Evolutionary conservation across 2,113 vertebrate species (phyloP).

Genomic region (Prionailurus viverrinus): DNA sequence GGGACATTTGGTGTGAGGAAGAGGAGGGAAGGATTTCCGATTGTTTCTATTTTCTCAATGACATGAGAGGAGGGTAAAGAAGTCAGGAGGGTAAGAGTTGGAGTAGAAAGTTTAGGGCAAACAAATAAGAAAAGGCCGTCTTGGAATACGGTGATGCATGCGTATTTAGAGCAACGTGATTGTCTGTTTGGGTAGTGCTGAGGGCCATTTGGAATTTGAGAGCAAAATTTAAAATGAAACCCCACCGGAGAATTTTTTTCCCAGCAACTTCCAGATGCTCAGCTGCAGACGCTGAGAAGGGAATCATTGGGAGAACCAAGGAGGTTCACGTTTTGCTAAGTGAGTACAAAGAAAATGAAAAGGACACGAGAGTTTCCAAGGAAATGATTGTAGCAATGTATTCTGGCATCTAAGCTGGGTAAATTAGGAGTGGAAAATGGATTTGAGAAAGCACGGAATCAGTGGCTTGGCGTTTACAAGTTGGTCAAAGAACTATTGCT

Average conservation of each 20-base stretch:
- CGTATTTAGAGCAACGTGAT: background rate
- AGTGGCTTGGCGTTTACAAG: background rate
- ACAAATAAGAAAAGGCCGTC: background rate
- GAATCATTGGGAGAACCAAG: background rate
- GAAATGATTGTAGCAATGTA: background rate
- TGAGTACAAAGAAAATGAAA: background rate
- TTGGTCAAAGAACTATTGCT: background rate
- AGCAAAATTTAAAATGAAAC: conserved; percentile 24
- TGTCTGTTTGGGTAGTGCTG: background rate
- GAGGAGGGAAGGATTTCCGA: background rate
- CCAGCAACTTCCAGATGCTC: background rate
- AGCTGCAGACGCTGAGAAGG: background rate
- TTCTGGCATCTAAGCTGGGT: background rate
- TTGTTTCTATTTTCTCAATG: background rate
- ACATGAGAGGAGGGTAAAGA: background rate
- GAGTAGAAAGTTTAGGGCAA: background rate
- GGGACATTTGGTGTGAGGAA: background rate
- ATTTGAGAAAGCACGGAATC: background rate
- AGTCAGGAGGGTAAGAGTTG: background rate
- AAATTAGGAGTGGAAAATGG: background rate
- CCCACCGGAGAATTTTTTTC: background rate
- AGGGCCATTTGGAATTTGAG: background rate
- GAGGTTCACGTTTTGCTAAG: background rate
- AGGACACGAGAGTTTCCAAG: background rate
- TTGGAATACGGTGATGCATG: background rate